These are phyloP conservation scores for Callorhinus ursinus DNA, from an alignment of 2,113 vertebrate genomes.

Conservation along the genomic window DNA sequence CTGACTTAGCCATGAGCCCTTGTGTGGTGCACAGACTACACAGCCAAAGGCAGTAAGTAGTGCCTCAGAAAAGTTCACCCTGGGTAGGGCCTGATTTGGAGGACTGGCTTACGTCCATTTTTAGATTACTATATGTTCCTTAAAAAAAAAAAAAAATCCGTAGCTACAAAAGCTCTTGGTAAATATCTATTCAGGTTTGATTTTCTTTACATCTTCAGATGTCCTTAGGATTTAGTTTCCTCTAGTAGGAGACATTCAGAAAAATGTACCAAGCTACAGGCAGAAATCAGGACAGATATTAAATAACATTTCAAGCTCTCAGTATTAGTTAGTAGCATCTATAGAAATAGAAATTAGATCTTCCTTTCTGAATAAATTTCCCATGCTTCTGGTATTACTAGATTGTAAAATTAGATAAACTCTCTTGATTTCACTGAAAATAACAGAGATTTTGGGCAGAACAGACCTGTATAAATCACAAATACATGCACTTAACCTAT, in stretches of 20 bases:
- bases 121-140: background rate
- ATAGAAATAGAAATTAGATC: constrained; percentile 40
- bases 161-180: background rate
- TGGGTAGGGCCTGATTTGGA: background rate
- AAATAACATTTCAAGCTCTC: constrained; percentile 53
- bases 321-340: background rate
- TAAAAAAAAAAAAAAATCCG: background rate
- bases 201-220: constrained; percentile 27
- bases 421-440: background rate
- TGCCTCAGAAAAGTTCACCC: background rate
- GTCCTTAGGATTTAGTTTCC: constrained; percentile 9
- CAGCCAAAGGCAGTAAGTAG: background rate
- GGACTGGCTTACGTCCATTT: background rate
- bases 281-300: constrained; percentile 24
- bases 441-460: constrained; percentile 2
- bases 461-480: constrained; percentile 25
- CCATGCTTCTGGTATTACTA: constrained; percentile 10
- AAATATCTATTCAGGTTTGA: background rate
- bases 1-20: too few species aligned
- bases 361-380: constrained; percentile 26
- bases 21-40: background rate
- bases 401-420: constrained; percentile 49
- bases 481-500: background rate
- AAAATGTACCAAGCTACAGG: background rate
- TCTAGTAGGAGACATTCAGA: constrained; percentile 14